A percentile compares a stretch with the other conserved stretches of the same genome.
These are phyloP conservation scores for Neodiprion lecontei DNA, from an alignment of 1,140 invertebrate species.

Conservation along the genomic window DNA sequence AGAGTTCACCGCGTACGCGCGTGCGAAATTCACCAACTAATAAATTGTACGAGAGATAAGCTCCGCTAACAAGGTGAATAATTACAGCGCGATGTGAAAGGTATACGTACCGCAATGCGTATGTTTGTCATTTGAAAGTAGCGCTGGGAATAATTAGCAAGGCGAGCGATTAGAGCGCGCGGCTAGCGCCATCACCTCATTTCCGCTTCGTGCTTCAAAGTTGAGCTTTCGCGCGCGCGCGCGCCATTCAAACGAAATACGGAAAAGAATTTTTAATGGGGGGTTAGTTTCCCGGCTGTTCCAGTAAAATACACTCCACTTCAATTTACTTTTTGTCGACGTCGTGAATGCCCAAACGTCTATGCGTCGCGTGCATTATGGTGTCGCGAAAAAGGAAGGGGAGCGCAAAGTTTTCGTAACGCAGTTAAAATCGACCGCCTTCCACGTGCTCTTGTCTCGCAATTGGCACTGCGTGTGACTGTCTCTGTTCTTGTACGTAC, in stretches of 20 bases:
- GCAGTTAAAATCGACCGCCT: neutral
- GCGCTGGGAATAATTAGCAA: constrained; percentile 4
- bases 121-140: neutral
- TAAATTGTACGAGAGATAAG: neutral
- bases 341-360: neutral
- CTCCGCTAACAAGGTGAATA: neutral
- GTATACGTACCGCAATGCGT: neutral
- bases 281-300: neutral
- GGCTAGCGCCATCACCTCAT: neutral
- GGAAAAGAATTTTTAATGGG: neutral
- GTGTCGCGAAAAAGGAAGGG: neutral
- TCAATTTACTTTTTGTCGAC: neutral
- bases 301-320: neutral
- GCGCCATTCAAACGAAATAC: neutral
- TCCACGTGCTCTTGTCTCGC: neutral
- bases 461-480: neutral
- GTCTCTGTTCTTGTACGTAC: neutral
- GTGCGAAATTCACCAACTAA: neutral
- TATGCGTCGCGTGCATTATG: neutral
- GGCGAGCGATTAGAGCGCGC: neutral
- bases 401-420: neutral
- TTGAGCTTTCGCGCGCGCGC: neutral
- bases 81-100: neutral
- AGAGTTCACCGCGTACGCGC: constrained; percentile 14
- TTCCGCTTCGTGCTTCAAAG: no score